Evolutionary conservation across 1,140 invertebrate genomes (phyloP).

Genomic region (Trigoniulus corallinus): DNA sequence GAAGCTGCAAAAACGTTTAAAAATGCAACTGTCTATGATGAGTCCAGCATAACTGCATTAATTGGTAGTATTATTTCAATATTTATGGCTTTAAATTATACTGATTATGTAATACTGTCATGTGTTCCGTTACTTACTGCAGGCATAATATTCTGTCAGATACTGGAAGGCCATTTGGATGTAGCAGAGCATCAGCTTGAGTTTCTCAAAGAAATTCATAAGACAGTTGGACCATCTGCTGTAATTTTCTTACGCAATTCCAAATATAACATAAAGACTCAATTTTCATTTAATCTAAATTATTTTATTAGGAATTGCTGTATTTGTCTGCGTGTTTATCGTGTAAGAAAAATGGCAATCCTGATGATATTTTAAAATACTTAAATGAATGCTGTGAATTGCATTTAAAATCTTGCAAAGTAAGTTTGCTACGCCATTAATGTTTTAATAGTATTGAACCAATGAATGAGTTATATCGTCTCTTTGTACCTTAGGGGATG

Average conservation of each 20-base stretch:
- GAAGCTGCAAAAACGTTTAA: slow-evolving; percentile 64
- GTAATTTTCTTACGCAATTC: slow-evolving; percentile 23
- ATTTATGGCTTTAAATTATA: not conserved
- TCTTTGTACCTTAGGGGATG: slow-evolving; percentile 32
- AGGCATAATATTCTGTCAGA: slow-evolving; percentile 64
- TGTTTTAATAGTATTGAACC: no score
- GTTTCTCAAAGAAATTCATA: slow-evolving; percentile 64
- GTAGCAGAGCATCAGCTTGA: slow-evolving; percentile 71
- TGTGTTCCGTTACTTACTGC: not conserved
- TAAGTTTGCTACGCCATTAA: no score
- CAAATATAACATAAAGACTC: no score
- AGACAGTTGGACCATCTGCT: slow-evolving; percentile 32
- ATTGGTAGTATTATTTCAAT: slow-evolving; percentile 20
- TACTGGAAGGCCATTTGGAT: slow-evolving; percentile 35
- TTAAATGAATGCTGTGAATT: slow-evolving; percentile 52
- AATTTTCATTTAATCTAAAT: not conserved
- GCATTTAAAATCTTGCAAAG: slow-evolving; percentile 34
- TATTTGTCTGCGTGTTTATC: slow-evolving; percentile 26
- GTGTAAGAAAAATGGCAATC: slow-evolving; percentile 19
- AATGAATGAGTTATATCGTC: no score
- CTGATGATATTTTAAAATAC: slow-evolving; percentile 28
- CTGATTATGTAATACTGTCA: not conserved
- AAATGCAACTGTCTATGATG: slow-evolving; percentile 62
- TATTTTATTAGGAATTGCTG: slow-evolving; percentile 22
- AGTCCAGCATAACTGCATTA: slow-evolving; percentile 57